phyloP scores from a whole-genome alignment of 2,888 invertebrate species.

The Pristionchus entomophagus region DNA sequence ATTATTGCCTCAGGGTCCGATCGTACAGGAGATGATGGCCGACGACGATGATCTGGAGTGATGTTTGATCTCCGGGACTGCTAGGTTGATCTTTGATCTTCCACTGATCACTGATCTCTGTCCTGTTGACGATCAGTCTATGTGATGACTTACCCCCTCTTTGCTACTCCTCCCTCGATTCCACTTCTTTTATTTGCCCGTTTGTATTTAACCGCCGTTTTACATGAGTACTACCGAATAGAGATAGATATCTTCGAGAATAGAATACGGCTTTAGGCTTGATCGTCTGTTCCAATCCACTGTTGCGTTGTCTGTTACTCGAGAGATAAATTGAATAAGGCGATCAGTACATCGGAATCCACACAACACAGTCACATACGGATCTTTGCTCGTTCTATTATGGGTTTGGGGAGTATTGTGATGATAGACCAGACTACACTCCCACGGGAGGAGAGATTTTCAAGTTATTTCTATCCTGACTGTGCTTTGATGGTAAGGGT shows the following conservation, averaged over 20 bases:
- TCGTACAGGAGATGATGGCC: constrained; percentile 49
- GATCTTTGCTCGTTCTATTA: too few relatives aligned
- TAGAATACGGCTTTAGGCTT: constrained; percentile 33
- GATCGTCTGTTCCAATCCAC: constrained; percentile 8
- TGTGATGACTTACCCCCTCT: constrained; percentile 20
- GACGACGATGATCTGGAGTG: constrained; percentile 46
- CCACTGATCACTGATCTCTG: constrained; percentile 12
- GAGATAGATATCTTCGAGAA: constrained; percentile 19
- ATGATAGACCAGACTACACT: too few relatives aligned
- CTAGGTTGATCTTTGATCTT: constrained; percentile 6
- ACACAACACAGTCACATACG: too few relatives aligned
- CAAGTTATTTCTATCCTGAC: too few relatives aligned
- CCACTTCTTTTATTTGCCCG: neutral
- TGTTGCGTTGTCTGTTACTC: constrained; percentile 36
- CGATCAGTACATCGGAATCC: neutral
- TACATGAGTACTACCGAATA: neutral
- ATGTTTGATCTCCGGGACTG: neutral
- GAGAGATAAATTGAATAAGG: constrained; percentile 3
- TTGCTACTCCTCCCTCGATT: constrained; percentile 2
- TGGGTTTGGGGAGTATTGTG: too few relatives aligned
- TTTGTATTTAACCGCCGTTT: neutral
- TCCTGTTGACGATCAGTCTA: neutral
- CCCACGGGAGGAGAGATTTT: too few relatives aligned
- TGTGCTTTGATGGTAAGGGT: too few relatives aligned
- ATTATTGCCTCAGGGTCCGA: constrained; percentile 20